Base-by-base conservation (phyloP, 2,888 invertebrate species). In the Dryococelus australis region DNA sequence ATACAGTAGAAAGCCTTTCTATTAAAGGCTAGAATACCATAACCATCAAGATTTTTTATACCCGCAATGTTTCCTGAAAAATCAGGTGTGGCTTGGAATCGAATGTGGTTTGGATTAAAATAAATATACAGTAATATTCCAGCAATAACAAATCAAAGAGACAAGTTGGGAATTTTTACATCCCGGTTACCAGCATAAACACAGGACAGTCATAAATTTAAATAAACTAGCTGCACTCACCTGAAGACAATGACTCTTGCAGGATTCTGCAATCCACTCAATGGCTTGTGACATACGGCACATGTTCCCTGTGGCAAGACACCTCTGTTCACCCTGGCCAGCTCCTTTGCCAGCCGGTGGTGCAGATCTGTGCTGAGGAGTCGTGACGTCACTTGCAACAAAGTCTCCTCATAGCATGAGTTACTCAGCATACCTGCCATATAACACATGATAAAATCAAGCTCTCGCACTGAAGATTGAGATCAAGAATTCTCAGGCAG, bases 371-470 rank as follows among this genome's bases (percentile, higher is more conserved):
- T 93, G 90, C 96, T 95, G 81, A 96, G 93, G 81, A 96, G 92
- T 89, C 94, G 94, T 84, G 95, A 94, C 6, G 96, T 95, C 0
- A 95, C 95, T 89, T 94, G 94, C 90, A 97, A 93, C 90, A 97
- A 93, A 85, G 96, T 94, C 91, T 96, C 95, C 91, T 97, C 96
- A 91, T 96, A 96, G 65, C 95, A 94, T 88, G 96, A 97, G 90
- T 97, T 96, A 27, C 95, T 95, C 89, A 97, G 92, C 94, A 97
- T 96, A 86, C 95, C 95, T 92, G 94, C 93, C 65, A n/a, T n/a
- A 24, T 20, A 65, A 65, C 65, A 65, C 20, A 24, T 65, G 6
- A 47, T 16, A 47, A 35, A 47, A 16, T 47, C 47, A 47, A 16
- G 16, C 20, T 65, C 24, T 65, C 8, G 51, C 51, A 51, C 8